Percentiles rank a stretch among this genome's conserved stretches.
phyloP scores from a whole-genome alignment of 1,140 invertebrate species.

The Drosophila erecta region DNA sequence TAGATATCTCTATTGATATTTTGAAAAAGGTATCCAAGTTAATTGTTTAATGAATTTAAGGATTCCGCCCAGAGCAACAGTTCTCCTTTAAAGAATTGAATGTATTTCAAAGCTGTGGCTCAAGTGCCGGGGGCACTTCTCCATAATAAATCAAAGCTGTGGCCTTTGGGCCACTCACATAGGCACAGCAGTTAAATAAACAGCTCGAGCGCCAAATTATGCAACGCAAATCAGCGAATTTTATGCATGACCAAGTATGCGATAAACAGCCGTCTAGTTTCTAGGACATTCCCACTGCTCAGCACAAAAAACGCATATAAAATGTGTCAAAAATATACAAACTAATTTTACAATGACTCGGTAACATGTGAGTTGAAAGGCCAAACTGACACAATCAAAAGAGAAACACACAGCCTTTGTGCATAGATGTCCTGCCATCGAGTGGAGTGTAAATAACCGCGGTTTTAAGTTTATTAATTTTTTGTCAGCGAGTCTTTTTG shows the following conservation, averaged over 20 bases:
- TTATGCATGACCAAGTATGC: constrained; percentile 59
- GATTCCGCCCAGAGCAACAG: too few species aligned
- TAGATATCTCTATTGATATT: too few species aligned
- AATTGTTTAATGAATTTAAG: too few species aligned
- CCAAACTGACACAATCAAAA: constrained; percentile 14
- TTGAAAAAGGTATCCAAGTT: too few species aligned
- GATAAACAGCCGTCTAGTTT: constrained; percentile 69
- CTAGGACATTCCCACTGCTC: constrained; percentile 2
- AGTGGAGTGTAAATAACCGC: constrained; percentile 78
- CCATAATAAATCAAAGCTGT: constrained; percentile 52
- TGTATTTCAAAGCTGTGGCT: constrained; percentile 18
- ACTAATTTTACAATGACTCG: constrained; percentile 66
- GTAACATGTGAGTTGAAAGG: constrained; percentile 30
- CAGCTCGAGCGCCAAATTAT: constrained; percentile 59
- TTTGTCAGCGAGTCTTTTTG: constrained; percentile 63
- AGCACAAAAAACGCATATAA: constrained; percentile 5
- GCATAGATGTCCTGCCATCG: constrained; percentile 32
- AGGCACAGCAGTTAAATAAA: constrained; percentile 46
- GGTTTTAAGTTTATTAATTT: constrained; percentile 83
- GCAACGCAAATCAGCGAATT: constrained; percentile 63
- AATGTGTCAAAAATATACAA: constrained; percentile 32
- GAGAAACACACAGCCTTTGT: not conserved
- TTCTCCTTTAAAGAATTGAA: not conserved
- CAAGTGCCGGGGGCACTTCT: constrained; percentile 18
- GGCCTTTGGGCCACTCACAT: constrained; percentile 6